Conservation (phyloP, 2,888 invertebrate species). For the Choreutis nemorana region DNA sequence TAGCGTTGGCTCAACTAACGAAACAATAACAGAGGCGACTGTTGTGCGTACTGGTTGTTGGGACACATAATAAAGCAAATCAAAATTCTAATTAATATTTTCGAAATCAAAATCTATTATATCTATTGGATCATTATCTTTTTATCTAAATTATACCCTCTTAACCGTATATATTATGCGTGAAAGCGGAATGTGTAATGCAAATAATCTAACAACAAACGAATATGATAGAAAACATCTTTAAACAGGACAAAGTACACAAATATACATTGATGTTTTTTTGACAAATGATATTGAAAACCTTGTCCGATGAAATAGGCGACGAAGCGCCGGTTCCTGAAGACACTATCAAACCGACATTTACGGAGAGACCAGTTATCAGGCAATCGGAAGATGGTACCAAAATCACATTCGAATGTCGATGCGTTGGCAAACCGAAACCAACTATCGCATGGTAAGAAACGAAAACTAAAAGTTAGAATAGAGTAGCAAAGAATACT, state of each 20-base stretch:
- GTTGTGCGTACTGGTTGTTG: constrained; percentile 60
- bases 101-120: constrained; percentile 21
- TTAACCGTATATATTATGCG: constrained; percentile 37
- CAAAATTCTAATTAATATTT: constrained; percentile 28
- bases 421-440: constrained; percentile 96
- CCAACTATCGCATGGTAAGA: constrained; percentile 93
- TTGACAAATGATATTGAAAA: constrained; percentile 22
- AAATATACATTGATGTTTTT: too few species aligned
- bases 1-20: constrained; percentile 45
- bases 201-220: constrained; percentile 28
- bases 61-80: constrained; percentile 29
- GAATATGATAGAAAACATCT: constrained; percentile 59
- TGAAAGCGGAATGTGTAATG: constrained; percentile 4
- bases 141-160: constrained; percentile 37
- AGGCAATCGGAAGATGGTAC: constrained; percentile 96
- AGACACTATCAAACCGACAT: constrained; percentile 95
- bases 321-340: constrained; percentile 94
- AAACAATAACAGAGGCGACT: constrained; percentile 43
- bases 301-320: constrained; percentile 67
- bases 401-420: constrained; percentile 95
- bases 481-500: constrained; percentile 13
- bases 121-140: constrained; percentile 24
- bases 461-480: constrained; percentile 9
- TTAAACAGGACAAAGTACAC: constrained; percentile 46
- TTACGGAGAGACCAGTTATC: constrained; percentile 97